Conservation (phyloP, 2,888 invertebrate genomes). For the Leptopilina syphax region DNA sequence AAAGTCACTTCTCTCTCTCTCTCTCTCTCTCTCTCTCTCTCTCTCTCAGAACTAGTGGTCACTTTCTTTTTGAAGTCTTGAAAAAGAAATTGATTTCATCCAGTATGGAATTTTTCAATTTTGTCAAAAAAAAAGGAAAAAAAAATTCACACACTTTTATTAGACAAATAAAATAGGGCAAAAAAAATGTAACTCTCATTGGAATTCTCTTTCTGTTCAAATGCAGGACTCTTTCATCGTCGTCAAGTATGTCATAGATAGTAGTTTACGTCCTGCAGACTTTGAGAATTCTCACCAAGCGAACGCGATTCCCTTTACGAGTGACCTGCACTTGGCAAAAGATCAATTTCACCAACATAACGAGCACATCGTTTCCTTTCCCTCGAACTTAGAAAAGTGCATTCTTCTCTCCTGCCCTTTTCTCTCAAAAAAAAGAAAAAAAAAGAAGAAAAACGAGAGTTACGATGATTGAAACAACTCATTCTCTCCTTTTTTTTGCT, state of each 20-base stretch:
- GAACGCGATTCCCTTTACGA: constrained; percentile 19
- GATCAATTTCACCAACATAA: constrained; percentile 32
- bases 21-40: neutral
- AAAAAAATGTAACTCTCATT: neutral
- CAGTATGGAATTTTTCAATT: neutral
- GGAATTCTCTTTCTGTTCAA: neutral
- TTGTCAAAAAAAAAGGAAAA: neutral
- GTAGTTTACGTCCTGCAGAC: constrained; percentile 10
- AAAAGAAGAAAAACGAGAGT: neutral
- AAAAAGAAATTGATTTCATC: neutral
- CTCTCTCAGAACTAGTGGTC: neutral
- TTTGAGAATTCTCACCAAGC: constrained; percentile 16
- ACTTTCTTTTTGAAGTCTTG: neutral
- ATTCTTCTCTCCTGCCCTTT: neutral
- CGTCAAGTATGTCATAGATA: constrained; percentile 16
- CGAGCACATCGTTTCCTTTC: constrained; percentile 17
- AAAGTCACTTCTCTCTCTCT: neutral
- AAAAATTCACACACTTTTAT: neutral
- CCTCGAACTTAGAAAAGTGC: neutral
- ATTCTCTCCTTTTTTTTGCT: neutral
- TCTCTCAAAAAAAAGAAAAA: neutral
- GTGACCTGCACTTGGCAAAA: constrained; percentile 35
- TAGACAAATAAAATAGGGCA: neutral
- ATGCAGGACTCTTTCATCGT: no score
- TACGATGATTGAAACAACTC: constrained; percentile 8